Percentiles rank a stretch among this genome's conserved stretches.
These are phyloP conservation scores for Cataglyphis hispanica DNA, from an alignment of 1,140 invertebrate species.

Conservation along the genomic window DNA sequence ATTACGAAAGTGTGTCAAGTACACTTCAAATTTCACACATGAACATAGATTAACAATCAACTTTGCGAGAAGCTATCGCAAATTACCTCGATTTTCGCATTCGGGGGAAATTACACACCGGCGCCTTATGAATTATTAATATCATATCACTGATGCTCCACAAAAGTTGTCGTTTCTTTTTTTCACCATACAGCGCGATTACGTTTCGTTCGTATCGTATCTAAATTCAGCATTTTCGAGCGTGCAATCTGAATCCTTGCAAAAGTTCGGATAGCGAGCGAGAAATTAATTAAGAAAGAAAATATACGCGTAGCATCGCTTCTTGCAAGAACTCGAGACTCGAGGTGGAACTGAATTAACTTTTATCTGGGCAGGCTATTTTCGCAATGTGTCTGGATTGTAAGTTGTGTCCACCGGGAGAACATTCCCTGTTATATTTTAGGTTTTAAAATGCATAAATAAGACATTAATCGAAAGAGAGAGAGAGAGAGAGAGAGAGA, in stretches of 20 bases:
- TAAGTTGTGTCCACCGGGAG: neutral
- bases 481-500: no score
- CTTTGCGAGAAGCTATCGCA: neutral
- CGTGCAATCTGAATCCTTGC: neutral
- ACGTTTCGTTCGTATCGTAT: neutral
- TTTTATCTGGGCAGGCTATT: neutral
- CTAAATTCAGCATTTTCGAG: neutral
- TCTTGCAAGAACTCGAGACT: neutral
- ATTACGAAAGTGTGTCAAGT: constrained; percentile 19
- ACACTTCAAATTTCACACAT: constrained; percentile 4
- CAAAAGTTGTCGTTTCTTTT: neutral
- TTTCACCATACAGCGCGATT: neutral
- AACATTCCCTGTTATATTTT: neutral
- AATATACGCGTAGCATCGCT: neutral
- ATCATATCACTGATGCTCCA: neutral
- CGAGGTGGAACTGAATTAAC: neutral
- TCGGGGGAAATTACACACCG: neutral
- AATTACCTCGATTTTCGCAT: constrained; percentile 10
- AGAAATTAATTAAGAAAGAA: constrained; percentile 42
- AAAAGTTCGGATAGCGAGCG: constrained; percentile 15
- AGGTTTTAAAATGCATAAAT: neutral
- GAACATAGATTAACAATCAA: constrained; percentile 41
- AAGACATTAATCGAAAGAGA: no score
- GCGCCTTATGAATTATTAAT: constrained; percentile 43
- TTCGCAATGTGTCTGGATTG: neutral